Evolutionary conservation across 2,888 invertebrate genomes (phyloP), one percentile per base, ranked within the genome.

Genomic region (Himalopsyche kuldschensis): DNA sequence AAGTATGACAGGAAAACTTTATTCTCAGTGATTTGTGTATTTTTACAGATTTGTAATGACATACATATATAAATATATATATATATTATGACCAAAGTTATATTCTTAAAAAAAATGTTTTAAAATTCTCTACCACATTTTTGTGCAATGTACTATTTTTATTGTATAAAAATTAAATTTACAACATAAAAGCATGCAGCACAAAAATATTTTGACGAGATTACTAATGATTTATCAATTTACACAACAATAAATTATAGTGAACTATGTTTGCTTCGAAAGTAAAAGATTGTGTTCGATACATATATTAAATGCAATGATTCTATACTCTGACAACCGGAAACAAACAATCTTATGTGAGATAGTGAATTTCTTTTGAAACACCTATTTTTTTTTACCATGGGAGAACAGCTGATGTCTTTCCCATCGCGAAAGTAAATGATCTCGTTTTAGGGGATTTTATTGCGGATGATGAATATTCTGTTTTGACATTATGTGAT

Each of bases 361-460:
- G 24, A 41, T 76, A 76, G 76, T 76, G 35, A 76, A 76, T 31
- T 35, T 30, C 27, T 69, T 69, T 35, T 76, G 6, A 17, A 76
- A 32, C 27, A 11, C 8, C 30, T 27, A 24, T 27, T 30, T 20
- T 27, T 41, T 55, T 55, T 55, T 55, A 55, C 4, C 17, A 80
- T 11, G 48, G 46, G 31, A 24, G 79, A 31, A 79, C 32, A 47
- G 27, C 48, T 78, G 63, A 85, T 81, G 80, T 78, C 82, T 84
- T 82, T 86, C 84, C 84, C 79, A 80, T 77, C 80, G 84, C 75
- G 84, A 86, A 86, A 85, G 91, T 91, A 90, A 89, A 91, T 91
- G 92, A 92, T 92, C 92, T 92, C 92, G 92, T 91, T 91, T 90
- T 91, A 91, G 91, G 91, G 91, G 91, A 91, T 91, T 91, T 84